These are phyloP conservation scores for Zaprionus camerounensis DNA, from an alignment of 1,140 invertebrate genomes.

Conservation along the genomic window DNA sequence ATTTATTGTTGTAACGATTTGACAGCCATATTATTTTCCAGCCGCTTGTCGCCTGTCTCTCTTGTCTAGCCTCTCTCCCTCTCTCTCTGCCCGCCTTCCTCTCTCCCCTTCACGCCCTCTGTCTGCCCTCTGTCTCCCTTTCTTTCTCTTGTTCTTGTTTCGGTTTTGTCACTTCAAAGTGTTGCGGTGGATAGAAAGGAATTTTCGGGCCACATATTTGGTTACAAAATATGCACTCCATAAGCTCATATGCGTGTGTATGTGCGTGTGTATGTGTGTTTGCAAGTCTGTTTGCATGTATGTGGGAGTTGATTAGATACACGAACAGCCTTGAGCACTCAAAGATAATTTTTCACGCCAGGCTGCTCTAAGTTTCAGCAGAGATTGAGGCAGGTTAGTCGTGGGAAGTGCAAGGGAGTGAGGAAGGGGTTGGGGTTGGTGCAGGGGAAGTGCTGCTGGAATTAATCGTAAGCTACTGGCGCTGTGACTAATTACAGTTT, in stretches of 20 bases:
- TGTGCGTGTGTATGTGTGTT: conserved; percentile 19
- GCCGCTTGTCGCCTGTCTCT: conserved; percentile 38
- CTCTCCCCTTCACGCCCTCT: neutral
- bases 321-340: conserved; percentile 20
- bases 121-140: neutral
- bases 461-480: neutral
- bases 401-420: neutral
- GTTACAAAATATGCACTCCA: conserved; percentile 32
- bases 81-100: neutral
- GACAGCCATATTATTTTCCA: conserved; percentile 68
- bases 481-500: conserved; percentile 3
- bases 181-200: conserved; percentile 55
- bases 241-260: neutral
- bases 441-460: neutral
- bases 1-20: conserved; percentile 67
- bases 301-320: conserved; percentile 37
- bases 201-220: conserved; percentile 52
- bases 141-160: conserved; percentile 29
- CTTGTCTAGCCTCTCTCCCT: neutral
- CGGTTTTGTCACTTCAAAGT: conserved; percentile 66
- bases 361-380: neutral
- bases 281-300: conserved; percentile 12
- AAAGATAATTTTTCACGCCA: conserved; percentile 10
- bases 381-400: neutral
- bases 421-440: too few relatives aligned